These are phyloP conservation scores for Clanis bilineata DNA, from an alignment of 2,888 invertebrate species.

Conservation along the genomic window DNA sequence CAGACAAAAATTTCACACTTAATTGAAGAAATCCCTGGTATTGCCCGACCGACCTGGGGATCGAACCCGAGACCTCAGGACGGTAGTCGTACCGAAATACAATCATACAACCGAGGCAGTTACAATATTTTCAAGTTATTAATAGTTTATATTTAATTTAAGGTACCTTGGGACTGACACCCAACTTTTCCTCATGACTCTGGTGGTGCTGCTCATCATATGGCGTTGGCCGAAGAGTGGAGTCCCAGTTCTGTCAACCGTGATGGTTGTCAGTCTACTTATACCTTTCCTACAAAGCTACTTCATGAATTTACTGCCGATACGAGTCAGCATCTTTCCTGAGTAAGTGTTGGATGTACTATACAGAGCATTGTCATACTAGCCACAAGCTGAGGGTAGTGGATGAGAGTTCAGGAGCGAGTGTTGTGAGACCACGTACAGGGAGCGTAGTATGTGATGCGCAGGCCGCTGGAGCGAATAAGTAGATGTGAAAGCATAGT, in stretches of 20 bases:
- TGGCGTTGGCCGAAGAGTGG: slow-evolving; percentile 73
- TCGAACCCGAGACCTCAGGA: too few species aligned
- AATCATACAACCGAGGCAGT: too few species aligned
- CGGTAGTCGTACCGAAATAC: too few species aligned
- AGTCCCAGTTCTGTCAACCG: slow-evolving; percentile 54
- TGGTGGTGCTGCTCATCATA: slow-evolving; percentile 66
- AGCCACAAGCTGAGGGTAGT: background rate
- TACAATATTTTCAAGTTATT: too few species aligned
- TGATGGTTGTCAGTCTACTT: slow-evolving; percentile 67
- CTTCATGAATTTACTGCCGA: slow-evolving; percentile 71
- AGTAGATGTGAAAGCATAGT: background rate
- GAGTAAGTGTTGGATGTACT: slow-evolving; percentile 55
- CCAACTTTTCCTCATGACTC: slow-evolving; percentile 69
- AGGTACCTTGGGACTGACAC: slow-evolving; percentile 78
- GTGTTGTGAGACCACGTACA: background rate
- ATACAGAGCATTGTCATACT: background rate
- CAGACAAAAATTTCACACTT: too few species aligned
- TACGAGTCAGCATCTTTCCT: slow-evolving; percentile 71
- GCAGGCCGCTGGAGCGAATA: background rate
- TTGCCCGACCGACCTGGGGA: too few species aligned
- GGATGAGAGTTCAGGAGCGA: background rate
- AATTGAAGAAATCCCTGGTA: too few species aligned
- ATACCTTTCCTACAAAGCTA: slow-evolving; percentile 75
- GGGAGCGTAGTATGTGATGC: background rate
- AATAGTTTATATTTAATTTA: slow-evolving; percentile 16